Evolutionary conservation across 2,888 invertebrate species (phyloP).

Genomic region (Rhopalosiphum nymphaeae): DNA sequence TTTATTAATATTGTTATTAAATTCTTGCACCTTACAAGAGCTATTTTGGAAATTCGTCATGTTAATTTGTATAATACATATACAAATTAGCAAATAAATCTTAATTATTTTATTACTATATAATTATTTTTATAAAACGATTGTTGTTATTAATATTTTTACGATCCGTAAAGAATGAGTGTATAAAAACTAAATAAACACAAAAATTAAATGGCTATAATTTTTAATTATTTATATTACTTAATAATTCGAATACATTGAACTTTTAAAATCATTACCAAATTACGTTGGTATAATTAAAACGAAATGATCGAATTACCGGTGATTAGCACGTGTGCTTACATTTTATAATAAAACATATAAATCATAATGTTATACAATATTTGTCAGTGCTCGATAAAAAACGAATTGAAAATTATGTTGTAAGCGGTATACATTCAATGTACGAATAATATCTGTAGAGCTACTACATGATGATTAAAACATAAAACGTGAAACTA

Average conservation of each 20-base stretch:
- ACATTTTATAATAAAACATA: not conserved
- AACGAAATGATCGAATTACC: no score
- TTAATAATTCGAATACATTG: not conserved
- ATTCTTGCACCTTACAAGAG: not conserved
- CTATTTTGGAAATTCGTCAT: not conserved
- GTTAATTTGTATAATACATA: not conserved
- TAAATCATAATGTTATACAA: not conserved
- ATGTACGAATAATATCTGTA: not conserved
- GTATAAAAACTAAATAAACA: not conserved
- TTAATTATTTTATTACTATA: not conserved
- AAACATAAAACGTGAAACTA: not conserved
- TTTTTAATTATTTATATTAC: not conserved
- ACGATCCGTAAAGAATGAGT: no score
- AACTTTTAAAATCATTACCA: not conserved
- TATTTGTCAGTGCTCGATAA: not conserved
- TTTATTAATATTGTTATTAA: not conserved
- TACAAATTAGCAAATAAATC: not conserved
- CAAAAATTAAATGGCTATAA: not conserved
- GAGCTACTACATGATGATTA: not conserved
- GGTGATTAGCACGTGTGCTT: not conserved
- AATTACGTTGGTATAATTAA: not conserved
- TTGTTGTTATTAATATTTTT: no score
- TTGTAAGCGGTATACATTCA: not conserved
- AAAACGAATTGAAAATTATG: not conserved
- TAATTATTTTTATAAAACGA: not conserved